Base-by-base conservation (phyloP, 1,140 invertebrate species). In the Augochlora pura region DNA sequence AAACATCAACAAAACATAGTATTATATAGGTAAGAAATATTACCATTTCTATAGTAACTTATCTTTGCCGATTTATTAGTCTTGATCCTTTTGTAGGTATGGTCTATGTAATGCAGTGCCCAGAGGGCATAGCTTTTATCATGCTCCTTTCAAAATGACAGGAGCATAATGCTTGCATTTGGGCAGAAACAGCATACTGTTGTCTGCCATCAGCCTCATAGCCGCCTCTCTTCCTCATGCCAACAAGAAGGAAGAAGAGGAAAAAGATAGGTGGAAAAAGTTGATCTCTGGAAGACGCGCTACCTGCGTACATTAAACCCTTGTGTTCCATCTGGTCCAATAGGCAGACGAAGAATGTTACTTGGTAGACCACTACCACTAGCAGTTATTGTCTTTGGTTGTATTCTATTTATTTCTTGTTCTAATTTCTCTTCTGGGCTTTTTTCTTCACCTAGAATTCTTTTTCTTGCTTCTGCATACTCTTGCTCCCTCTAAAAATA, bases 401-500 rank as follows among this genome's bases (percentile, higher is more conserved):
- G 90, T 85, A 92, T 90, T 78, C 80, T 87, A 89, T 93, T 94
- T 91, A 96, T 95, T 93, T 95, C 91, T 94, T 89, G 87, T 92
- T 89, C 94, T 94, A 81, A 91, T 90, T 90, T 94, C 90, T 97
- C 96, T 87, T 97, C 96, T 5, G 96, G 95, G 91, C 96, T 96
- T 83, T 94, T 94, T 67, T 96, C 96, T 91, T 97, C 96, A 18
- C 97, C 97, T 81, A 98, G 91, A 88, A 98, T 98, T 85, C 97
- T 94, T 72, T 96, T 94, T 72, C 97, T 94, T 32, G 97, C 97
- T 91, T 97, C 95, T 3, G 97, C 97, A 91, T 98, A 98, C 90
- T 97, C 97, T 87, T 97, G 96, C 92, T 97, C 96, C 87, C 97
- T 94, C 94, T 95, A 54, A 8, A 69, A 74, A 68, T 54, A 73